Percentiles rank a stretch among this genome's conserved stretches.
Evolutionary conservation across 2,888 invertebrate species (phyloP).

Genomic region (Hirtodrosophila confusa): DNA sequence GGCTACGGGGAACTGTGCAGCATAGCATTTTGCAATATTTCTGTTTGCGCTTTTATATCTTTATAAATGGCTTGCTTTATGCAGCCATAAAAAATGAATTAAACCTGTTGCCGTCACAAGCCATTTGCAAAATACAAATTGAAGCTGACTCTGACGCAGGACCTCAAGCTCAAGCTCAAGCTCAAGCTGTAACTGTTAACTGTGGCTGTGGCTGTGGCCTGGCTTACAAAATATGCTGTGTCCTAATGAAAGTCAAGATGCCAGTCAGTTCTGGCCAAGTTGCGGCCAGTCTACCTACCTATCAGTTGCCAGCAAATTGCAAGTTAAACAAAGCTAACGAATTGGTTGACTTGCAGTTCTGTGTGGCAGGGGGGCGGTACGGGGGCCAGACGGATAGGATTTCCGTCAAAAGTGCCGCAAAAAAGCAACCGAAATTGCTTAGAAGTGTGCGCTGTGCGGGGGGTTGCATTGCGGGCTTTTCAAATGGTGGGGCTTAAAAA

Average conservation of each 20-base stretch:
- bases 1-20: too few relatives aligned
- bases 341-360: conserved; percentile 44
- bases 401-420: conserved; percentile 76
- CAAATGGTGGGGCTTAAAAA: conserved; percentile 50
- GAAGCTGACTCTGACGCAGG: conserved; percentile 28
- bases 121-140: conserved; percentile 50
- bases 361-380: conserved; percentile 4
- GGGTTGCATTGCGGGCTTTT: conserved; percentile 1
- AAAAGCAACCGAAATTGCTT: conserved; percentile 54
- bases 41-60: conserved; percentile 38
- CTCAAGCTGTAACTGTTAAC: too few relatives aligned
- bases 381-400: conserved; percentile 54
- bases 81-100: conserved; percentile 64
- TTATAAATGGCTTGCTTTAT: conserved; percentile 55
- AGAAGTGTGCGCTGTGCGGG: conserved; percentile 35
- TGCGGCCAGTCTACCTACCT: conserved; percentile 59
- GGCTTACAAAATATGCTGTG: conserved; percentile 49
- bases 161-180: too few relatives aligned
- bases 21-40: conserved; percentile 4
- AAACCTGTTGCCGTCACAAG: conserved; percentile 66
- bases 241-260: conserved; percentile 70
- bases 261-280: conserved; percentile 61
- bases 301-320: conserved; percentile 75
- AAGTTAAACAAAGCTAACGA: conserved; percentile 77
- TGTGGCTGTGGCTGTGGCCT: conserved; percentile 8